Conservation (phyloP, 2,888 invertebrate genomes). For the Dysmachus trigonus region DNA sequence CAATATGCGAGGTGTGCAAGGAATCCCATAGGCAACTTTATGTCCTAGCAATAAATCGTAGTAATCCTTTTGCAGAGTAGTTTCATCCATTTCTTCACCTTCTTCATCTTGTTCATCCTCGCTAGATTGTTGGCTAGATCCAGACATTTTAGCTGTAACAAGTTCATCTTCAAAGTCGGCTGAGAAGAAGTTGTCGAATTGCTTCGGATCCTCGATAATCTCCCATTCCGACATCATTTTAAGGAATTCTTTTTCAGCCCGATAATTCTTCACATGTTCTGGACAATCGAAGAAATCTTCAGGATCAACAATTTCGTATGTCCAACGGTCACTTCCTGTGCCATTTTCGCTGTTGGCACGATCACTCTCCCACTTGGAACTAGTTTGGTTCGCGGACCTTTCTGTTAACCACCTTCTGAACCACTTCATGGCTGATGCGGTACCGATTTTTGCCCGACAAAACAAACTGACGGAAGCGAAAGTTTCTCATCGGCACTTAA, state of each 20-base stretch:
- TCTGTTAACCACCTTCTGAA: slow-evolving; percentile 72
- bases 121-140: background rate
- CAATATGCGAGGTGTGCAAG: background rate
- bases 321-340: background rate
- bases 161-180: slow-evolving; percentile 61
- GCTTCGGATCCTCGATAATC: slow-evolving; percentile 56
- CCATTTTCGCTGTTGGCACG: background rate
- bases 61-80: background rate
- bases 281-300: slow-evolving; percentile 63
- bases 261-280: slow-evolving; percentile 60
- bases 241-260: slow-evolving; percentile 59
- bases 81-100: background rate
- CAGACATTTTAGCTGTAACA: background rate
- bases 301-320: slow-evolving; percentile 59
- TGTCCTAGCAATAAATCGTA: slow-evolving; percentile 45
- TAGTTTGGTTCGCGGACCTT: slow-evolving; percentile 66
- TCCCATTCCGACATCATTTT: slow-evolving; percentile 62
- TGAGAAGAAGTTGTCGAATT: slow-evolving; percentile 58
- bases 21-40: slow-evolving; percentile 11
- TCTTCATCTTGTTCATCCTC: background rate
- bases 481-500: slow-evolving; percentile 68
- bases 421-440: slow-evolving; percentile 71
- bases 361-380: background rate
- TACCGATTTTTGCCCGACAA: slow-evolving; percentile 72
- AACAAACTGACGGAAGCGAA: slow-evolving; percentile 70